Conservation (phyloP, 2,797 vertebrate species). For the Takifugu ocellatus region DNA sequence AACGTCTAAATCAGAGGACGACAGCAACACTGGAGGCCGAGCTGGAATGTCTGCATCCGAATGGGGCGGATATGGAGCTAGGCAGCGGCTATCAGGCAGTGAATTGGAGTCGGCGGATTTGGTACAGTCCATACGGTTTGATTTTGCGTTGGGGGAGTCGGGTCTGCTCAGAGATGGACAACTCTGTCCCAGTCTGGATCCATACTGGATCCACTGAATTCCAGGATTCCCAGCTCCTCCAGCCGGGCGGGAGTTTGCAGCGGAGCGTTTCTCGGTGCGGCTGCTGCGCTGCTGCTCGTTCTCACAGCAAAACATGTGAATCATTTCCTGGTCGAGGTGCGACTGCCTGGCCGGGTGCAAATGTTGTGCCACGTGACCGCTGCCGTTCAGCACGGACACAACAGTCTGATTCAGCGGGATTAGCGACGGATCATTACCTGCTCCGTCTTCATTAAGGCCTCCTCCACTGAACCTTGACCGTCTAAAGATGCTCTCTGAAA, state of each 20-base stretch:
- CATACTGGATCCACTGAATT: conserved; percentile 20
- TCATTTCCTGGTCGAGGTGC: conserved; percentile 1
- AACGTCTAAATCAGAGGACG: not conserved
- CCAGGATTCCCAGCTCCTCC: conserved; percentile 40
- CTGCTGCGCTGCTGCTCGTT: conserved; percentile 18
- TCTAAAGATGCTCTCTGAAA: conserved; percentile 5
- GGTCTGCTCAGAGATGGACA: conserved; percentile 1
- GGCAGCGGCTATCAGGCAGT: not conserved
- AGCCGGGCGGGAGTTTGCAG: conserved; percentile 47
- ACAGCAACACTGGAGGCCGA: conserved; percentile 11
- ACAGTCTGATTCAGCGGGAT: conserved; percentile 16
- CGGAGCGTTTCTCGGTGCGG: conserved; percentile 31
- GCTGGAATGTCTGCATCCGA: conserved; percentile 8
- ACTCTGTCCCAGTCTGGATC: conserved; percentile 17
- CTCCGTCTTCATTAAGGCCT: conserved; percentile 16
- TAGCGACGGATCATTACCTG: not conserved
- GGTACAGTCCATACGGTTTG: not conserved
- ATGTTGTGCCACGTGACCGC: not conserved
- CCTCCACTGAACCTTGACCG: conserved; percentile 18
- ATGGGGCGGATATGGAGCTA: conserved; percentile 5
- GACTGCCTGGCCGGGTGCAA: too few species aligned
- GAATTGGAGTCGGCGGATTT: not conserved
- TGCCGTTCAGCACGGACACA: not conserved
- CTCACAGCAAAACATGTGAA: conserved; percentile 7
- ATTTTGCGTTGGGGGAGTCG: conserved; percentile 16